Evolutionary conservation across 2,797 vertebrate genomes (phyloP).

Genomic region (Liparis tanakae): DNA sequence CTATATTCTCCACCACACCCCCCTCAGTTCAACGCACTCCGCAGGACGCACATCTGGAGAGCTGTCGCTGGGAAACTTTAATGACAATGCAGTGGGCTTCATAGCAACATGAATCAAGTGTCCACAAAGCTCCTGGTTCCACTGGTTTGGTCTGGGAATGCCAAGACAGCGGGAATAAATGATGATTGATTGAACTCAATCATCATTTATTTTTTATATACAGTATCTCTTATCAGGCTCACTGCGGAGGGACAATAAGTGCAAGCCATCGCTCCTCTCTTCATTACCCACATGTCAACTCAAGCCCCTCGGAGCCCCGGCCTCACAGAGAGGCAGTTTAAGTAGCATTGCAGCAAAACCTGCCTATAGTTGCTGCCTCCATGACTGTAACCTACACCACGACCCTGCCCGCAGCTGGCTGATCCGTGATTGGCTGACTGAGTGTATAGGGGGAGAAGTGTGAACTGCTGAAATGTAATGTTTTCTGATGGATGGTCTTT

Average conservation of each 20-base stretch:
- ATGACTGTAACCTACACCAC: constrained; percentile 23
- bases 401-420: constrained; percentile 28
- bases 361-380: constrained; percentile 26
- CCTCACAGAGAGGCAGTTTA: constrained; percentile 5
- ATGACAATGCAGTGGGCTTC: constrained; percentile 60
- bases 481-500: constrained; percentile 62
- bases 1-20: neutral
- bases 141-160: constrained; percentile 12
- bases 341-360: constrained; percentile 24
- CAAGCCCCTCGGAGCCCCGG: neutral
- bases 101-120: constrained; percentile 14
- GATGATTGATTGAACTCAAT: constrained; percentile 19
- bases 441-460: neutral
- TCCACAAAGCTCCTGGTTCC: constrained; percentile 20
- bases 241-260: constrained; percentile 10
- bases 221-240: constrained; percentile 22
- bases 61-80: constrained; percentile 72
- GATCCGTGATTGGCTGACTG: neutral
- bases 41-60: constrained; percentile 45
- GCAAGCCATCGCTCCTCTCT: neutral
- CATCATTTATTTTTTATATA: constrained; percentile 55
- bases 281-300: constrained; percentile 15
- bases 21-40: constrained; percentile 24
- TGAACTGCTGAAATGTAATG: constrained; percentile 35
- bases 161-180: constrained; percentile 3